Conservation (phyloP, 2,888 invertebrate species). For the Spicauda simplicius region DNA sequence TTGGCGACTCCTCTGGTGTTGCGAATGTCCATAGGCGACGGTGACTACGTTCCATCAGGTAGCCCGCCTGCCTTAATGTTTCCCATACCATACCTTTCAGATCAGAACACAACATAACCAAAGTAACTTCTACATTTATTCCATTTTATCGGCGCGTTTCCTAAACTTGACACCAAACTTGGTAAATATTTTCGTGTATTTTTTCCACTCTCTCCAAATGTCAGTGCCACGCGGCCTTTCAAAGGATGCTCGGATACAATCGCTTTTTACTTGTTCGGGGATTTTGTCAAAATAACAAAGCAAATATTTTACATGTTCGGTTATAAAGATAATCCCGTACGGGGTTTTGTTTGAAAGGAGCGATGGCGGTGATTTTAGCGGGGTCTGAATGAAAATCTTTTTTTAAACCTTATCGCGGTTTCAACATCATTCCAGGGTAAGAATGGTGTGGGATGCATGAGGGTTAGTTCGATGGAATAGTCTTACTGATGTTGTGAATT, state of each 20-base stretch:
- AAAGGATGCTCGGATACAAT: conserved; percentile 23
- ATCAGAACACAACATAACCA: too few relatives aligned
- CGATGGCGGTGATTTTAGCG: not conserved
- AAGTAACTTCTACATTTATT: too few relatives aligned
- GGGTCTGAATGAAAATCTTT: conserved; percentile 16
- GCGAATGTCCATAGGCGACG: too few relatives aligned
- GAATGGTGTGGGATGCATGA: too few relatives aligned
- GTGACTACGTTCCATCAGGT: too few relatives aligned
- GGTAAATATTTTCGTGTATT: conserved; percentile 21
- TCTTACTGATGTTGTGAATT: too few relatives aligned
- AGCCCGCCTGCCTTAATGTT: too few relatives aligned
- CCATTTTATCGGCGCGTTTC: not conserved
- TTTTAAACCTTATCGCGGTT: conserved; percentile 2
- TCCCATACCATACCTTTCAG: too few relatives aligned
- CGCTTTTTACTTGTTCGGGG: conserved; percentile 24
- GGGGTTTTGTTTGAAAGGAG: conserved; percentile 1
- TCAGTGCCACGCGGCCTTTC: conserved; percentile 20
- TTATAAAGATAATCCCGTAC: conserved; percentile 13
- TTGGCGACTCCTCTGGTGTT: too few relatives aligned
- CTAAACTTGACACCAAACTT: conserved; percentile 12
- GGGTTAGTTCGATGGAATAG: too few relatives aligned
- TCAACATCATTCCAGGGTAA: not conserved
- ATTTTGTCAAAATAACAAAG: conserved; percentile 32
- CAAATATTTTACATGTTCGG: conserved; percentile 28
- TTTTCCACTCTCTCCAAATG: conserved; percentile 8